Percentiles rank a stretch among this genome's conserved stretches.
Conservation (phyloP, 2,113 vertebrate species). For the Indicator maculatus region DNA sequence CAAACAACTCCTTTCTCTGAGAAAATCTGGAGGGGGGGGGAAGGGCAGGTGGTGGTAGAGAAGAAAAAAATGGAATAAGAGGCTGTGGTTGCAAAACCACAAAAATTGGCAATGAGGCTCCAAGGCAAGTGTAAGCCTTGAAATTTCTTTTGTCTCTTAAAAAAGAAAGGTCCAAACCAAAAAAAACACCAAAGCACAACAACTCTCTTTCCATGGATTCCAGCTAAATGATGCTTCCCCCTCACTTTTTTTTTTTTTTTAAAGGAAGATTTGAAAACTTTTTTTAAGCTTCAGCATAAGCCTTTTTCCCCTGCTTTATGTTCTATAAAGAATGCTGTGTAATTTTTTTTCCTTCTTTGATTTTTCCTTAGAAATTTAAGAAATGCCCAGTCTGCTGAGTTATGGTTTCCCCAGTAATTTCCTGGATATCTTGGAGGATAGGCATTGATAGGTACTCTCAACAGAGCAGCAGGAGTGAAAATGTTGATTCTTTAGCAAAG, state of each 20-base stretch:
- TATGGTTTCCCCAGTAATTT: constrained; percentile 1
- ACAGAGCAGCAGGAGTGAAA: constrained; percentile 20
- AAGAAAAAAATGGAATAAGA: background rate
- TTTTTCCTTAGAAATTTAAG: constrained; percentile 40
- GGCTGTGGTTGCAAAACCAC: constrained; percentile 55
- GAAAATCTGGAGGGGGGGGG: background rate
- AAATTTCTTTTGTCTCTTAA: constrained; percentile 59
- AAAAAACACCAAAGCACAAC: constrained; percentile 42
- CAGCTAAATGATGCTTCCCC: background rate
- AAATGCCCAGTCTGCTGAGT: background rate
- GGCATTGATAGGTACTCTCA: constrained; percentile 37
- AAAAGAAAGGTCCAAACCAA: constrained; percentile 11
- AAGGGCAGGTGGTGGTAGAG: too few species aligned
- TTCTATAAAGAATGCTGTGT: background rate
- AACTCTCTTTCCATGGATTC: constrained; percentile 51
- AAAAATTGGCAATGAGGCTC: constrained; percentile 55
- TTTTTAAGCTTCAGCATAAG: background rate
- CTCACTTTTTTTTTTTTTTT: background rate
- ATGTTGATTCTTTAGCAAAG: constrained; percentile 8
- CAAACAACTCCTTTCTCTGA: constrained; percentile 37
- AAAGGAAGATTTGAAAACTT: constrained; percentile 15
- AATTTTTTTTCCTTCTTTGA: background rate
- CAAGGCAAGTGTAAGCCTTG: constrained; percentile 62
- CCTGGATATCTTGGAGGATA: constrained; percentile 3
- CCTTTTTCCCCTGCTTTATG: background rate